phyloP scores from a whole-genome alignment of 2,888 invertebrate species.

The Torymus auratus region DNA sequence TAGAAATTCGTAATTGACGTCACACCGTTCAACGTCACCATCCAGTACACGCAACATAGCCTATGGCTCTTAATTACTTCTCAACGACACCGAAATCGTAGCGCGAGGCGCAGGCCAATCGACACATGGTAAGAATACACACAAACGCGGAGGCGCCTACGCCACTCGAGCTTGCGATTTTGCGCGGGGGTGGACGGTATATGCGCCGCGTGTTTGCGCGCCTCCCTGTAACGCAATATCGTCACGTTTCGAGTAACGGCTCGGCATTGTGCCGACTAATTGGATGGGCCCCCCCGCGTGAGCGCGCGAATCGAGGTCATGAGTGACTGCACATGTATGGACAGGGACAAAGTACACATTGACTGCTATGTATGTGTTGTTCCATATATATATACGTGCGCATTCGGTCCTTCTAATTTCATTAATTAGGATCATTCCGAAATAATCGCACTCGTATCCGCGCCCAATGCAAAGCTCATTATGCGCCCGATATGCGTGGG shows the following conservation, averaged over 20 bases:
- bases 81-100: no score
- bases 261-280: constrained; percentile 28
- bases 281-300: constrained; percentile 1
- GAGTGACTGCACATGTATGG: not conserved
- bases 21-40: no score
- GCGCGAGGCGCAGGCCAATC: no score
- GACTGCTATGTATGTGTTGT: no score
- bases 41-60: no score
- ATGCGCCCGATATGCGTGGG: no score
- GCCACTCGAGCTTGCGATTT: no score
- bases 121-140: no score
- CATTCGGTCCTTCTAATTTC: constrained; percentile 13
- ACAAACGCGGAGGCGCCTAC: no score
- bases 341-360: not conserved
- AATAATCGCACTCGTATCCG: not conserved
- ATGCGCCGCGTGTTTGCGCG: not conserved
- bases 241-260: constrained; percentile 13
- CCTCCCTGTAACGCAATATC: constrained; percentile 22
- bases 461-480: not conserved
- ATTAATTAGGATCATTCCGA: constrained; percentile 27
- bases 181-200: no score
- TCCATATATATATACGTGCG: not conserved
- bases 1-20: no score
- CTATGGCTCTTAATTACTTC: no score
- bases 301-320: constrained; percentile 10